Evolutionary conservation across 1,140 invertebrate species (phyloP).

Genomic region (Solenopsis fugax): DNA sequence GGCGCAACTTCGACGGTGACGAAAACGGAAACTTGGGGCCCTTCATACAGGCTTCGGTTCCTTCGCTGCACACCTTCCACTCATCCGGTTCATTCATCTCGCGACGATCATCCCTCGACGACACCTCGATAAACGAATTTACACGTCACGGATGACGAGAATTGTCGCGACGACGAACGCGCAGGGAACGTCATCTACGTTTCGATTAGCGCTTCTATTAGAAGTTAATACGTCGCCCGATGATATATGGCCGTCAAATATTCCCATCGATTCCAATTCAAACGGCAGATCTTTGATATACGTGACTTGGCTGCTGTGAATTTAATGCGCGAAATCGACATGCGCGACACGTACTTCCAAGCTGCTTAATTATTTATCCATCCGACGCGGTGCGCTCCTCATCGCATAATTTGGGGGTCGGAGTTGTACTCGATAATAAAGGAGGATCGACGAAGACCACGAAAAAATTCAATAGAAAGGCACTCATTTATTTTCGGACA

Average conservation of each 20-base stretch:
- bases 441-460: constrained; percentile 46
- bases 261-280: constrained; percentile 71
- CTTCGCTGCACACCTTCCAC: not conserved
- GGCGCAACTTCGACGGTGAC: constrained; percentile 13
- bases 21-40: constrained; percentile 33
- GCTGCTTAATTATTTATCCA: constrained; percentile 83
- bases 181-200: constrained; percentile 31
- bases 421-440: constrained; percentile 66
- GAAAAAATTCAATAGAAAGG: constrained; percentile 32
- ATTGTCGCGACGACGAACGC: constrained; percentile 7
- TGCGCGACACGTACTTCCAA: constrained; percentile 76
- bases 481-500: not conserved
- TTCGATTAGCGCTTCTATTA: constrained; percentile 29
- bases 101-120: constrained; percentile 13
- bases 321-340: constrained; percentile 31
- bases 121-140: constrained; percentile 34
- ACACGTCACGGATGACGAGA: constrained; percentile 27
- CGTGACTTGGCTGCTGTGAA: constrained; percentile 69
- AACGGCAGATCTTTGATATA: constrained; percentile 63
- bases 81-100: constrained; percentile 47
- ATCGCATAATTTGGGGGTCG: constrained; percentile 77
- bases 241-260: constrained; percentile 52
- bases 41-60: not conserved
- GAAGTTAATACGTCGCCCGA: constrained; percentile 23
- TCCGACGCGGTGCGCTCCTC: constrained; percentile 77